A percentile compares a stretch with the other conserved stretches of the same genome.
These are phyloP conservation scores for Anarrhichthys ocellatus DNA, from an alignment of 2,113 vertebrate genomes.

Conservation along the genomic window DNA sequence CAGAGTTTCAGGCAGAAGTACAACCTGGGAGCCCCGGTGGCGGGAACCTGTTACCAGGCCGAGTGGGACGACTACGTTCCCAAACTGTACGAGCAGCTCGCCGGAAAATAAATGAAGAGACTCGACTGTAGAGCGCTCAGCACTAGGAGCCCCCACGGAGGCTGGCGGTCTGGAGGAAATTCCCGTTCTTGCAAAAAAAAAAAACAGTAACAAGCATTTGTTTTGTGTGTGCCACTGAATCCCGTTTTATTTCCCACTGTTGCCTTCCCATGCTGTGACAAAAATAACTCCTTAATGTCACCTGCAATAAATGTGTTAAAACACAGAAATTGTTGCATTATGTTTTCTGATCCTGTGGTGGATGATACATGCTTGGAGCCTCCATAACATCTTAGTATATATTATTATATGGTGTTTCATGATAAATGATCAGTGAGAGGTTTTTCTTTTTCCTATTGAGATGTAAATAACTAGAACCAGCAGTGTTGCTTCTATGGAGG, in stretches of 20 bases:
- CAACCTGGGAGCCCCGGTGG: conserved; percentile 84
- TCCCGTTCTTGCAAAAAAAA: background rate
- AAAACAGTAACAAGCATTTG: background rate
- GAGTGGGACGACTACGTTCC: conserved; percentile 97
- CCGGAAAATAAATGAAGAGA: conserved; percentile 84
- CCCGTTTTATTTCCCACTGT: background rate
- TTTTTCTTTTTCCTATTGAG: background rate
- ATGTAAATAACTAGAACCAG: background rate
- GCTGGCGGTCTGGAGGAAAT: background rate
- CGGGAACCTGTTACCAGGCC: conserved; percentile 94
- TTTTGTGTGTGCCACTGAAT: conserved; percentile 4
- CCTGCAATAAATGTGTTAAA: conserved; percentile 47
- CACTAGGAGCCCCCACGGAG: background rate
- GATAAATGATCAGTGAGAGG: background rate
- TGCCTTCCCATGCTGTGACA: conserved; percentile 2
- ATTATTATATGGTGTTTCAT: background rate
- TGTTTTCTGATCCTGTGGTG: background rate
- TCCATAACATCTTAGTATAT: background rate
- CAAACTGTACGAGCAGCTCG: conserved; percentile 93
- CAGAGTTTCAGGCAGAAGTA: conserved; percentile 91
- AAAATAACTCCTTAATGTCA: background rate
- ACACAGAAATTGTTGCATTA: background rate
- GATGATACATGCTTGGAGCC: background rate
- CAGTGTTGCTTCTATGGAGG: too few species aligned
- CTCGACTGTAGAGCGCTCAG: rapidly evolving